Evolutionary conservation across 2,888 invertebrate species (phyloP).

Genomic region (Maniola hyperantus): DNA sequence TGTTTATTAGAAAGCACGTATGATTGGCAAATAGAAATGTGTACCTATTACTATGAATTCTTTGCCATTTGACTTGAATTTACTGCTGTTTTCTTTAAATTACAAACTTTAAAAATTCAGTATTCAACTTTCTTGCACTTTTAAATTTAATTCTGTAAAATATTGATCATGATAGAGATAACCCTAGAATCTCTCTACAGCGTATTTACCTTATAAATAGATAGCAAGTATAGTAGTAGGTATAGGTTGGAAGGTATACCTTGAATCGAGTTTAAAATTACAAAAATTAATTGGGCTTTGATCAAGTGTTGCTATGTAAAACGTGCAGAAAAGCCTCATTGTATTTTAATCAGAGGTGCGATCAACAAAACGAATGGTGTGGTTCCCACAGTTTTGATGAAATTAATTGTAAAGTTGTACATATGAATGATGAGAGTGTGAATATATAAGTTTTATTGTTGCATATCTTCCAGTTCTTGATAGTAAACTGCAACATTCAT

Average conservation of each 20-base stretch:
- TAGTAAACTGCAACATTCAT: too few species aligned
- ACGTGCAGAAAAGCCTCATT: conserved; percentile 30
- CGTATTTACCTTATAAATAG: too few species aligned
- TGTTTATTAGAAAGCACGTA: conserved; percentile 19
- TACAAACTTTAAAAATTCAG: too few species aligned
- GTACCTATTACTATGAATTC: neutral
- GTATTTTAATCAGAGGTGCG: conserved; percentile 28
- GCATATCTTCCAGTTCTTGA: too few species aligned
- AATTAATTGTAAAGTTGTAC: conserved; percentile 3
- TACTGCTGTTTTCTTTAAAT: too few species aligned
- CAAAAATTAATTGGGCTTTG: conserved; percentile 14
- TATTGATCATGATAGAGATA: too few species aligned
- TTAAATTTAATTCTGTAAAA: too few species aligned
- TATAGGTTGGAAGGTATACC: neutral
- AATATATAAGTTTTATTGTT: neutral
- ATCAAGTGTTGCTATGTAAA: conserved; percentile 32
- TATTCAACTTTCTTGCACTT: too few species aligned
- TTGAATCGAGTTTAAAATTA: neutral
- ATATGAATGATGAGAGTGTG: conserved; percentile 15
- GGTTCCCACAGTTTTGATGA: conserved; percentile 30
- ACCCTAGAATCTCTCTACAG: too few species aligned
- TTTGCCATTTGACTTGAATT: neutral
- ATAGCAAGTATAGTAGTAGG: too few species aligned
- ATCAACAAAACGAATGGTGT: conserved; percentile 25
- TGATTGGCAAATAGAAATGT: conserved; percentile 15